Conservation (phyloP, 1,140 invertebrate genomes). For the Drosophila tropicalis region DNA sequence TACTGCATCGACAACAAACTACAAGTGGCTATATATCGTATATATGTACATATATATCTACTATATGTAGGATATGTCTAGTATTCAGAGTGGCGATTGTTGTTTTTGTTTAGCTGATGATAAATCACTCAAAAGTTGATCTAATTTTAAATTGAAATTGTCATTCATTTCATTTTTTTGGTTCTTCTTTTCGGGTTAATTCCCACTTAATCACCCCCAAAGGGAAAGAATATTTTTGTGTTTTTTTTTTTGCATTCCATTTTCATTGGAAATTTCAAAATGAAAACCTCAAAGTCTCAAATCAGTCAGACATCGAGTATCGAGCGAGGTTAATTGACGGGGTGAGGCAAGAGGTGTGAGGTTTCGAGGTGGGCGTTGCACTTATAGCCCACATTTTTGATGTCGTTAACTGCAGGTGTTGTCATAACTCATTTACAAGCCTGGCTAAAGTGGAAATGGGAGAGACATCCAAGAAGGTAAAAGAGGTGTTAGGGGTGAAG, state of each 20-base stretch:
- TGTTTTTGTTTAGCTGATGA: neutral
- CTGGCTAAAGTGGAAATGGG: conserved; percentile 3
- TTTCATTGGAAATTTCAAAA: conserved; percentile 7
- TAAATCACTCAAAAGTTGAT: conserved; percentile 11
- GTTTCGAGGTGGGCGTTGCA: conserved; percentile 16
- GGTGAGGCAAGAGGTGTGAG: conserved; percentile 11
- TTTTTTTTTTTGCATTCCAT: neutral
- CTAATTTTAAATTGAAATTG: conserved; percentile 51
- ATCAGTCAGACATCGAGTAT: neutral
- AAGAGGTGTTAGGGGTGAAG: neutral
- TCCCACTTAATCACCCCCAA: neutral
- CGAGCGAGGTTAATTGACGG: neutral
- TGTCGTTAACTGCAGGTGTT: conserved; percentile 25
- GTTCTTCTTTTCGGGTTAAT: neutral
- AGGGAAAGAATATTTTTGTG: neutral
- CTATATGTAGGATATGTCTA: conserved; percentile 11
- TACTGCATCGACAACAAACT: conserved; percentile 8
- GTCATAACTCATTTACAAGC: conserved; percentile 25
- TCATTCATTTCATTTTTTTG: neutral
- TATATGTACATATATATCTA: conserved; percentile 25
- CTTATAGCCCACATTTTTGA: conserved; percentile 10
- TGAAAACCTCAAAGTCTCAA: conserved; percentile 1
- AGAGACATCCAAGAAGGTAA: neutral
- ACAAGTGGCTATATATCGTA: neutral
- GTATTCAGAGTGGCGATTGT: conserved; percentile 26